A percentile compares a stretch with the other conserved stretches of the same genome.
These are phyloP conservation scores for Metallyticus violacea DNA, from an alignment of 2,888 invertebrate species.

Conservation along the genomic window DNA sequence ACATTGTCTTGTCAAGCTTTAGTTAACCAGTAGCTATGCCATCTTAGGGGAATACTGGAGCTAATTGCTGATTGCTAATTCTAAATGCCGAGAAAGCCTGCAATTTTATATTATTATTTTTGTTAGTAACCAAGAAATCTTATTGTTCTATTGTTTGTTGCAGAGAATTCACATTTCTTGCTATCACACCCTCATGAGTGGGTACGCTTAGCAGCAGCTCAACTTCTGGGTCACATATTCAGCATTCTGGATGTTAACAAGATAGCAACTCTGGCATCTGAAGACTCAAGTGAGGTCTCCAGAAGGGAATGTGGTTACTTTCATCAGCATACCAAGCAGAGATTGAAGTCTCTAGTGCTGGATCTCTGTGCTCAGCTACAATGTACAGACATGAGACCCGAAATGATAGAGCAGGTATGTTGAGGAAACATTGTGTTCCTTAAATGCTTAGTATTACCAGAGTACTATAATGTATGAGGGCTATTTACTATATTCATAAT, in stretches of 20 bases:
- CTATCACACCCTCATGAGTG: slow-evolving; percentile 81
- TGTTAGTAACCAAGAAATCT: too few species aligned
- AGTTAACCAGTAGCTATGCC: too few species aligned
- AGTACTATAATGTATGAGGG: too few species aligned
- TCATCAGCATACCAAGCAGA: slow-evolving; percentile 58
- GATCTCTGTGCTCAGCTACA: slow-evolving; percentile 75
- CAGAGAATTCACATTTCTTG: slow-evolving; percentile 66
- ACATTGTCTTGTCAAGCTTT: too few species aligned
- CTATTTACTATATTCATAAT: too few species aligned
- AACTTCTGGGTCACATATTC: slow-evolving; percentile 72
- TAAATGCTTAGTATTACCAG: too few species aligned
- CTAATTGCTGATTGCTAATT: too few species aligned
- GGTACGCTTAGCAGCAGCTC: slow-evolving; percentile 76
- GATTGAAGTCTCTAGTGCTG: slow-evolving; percentile 64
- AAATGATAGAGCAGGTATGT: slow-evolving; percentile 64
- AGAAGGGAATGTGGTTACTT: slow-evolving; percentile 52
- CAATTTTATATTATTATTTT: too few species aligned
- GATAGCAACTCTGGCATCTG: slow-evolving; percentile 47
- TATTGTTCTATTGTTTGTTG: too few species aligned
- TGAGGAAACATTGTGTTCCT: too few species aligned
- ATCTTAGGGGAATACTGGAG: too few species aligned
- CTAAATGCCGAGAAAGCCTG: too few species aligned
- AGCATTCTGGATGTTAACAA: slow-evolving; percentile 60
- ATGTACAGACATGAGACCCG: slow-evolving; percentile 61
- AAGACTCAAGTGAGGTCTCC: not conserved